phyloP scores from a whole-genome alignment of 2,797 vertebrate species.

The Argya squamiceps region DNA sequence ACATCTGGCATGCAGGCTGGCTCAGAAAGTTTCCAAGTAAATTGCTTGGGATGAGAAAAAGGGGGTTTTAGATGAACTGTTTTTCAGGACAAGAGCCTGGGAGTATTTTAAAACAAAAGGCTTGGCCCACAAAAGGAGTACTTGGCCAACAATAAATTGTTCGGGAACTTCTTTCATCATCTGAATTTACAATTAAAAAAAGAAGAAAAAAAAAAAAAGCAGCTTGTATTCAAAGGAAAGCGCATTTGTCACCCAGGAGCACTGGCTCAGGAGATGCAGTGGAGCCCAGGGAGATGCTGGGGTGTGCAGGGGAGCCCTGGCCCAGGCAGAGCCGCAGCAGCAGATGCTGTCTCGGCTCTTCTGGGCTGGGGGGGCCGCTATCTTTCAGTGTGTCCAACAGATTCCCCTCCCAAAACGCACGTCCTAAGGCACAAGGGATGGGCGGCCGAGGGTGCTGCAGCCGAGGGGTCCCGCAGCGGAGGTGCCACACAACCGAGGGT shows the following conservation, averaged over 20 bases:
- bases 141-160: not conserved
- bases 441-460: not conserved
- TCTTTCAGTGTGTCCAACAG: not conserved
- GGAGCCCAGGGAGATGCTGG: not conserved
- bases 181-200: not conserved
- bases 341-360: not conserved
- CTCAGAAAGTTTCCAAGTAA: not conserved
- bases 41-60: not conserved
- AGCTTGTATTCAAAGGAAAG: not conserved
- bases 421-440: not conserved
- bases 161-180: not conserved
- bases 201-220: too few relatives aligned
- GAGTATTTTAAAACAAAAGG: not conserved
- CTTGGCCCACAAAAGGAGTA: not conserved
- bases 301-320: not conserved
- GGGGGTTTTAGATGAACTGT: not conserved
- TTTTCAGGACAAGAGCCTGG: not conserved
- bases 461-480: not conserved
- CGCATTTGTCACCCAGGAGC: not conserved
- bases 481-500: not conserved
- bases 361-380: not conserved
- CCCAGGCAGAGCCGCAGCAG: not conserved
- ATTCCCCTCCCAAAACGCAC: not conserved
- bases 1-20: not conserved
- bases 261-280: not conserved